Base-by-base conservation (phyloP, 2,888 invertebrate species). In the Epirrhoe tristata region DNA sequence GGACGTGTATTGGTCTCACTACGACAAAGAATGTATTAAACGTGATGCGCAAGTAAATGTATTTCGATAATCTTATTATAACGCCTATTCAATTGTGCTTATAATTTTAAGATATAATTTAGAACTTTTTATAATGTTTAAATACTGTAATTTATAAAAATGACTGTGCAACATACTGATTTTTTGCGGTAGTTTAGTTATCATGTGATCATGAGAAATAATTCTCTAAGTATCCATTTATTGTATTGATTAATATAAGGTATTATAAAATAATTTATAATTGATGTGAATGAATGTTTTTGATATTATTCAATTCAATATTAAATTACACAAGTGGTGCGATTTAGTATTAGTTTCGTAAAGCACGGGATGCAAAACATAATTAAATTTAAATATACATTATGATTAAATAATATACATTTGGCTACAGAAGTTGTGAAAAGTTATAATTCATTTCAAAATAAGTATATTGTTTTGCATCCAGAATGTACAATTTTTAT, bases 1-100 rank as follows among this genome's bases (percentile, higher is more conserved):
- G 32, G 14, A 62, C 70, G 69, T 68, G 70, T 88, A 88, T 90
- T 92, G 93, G 93, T 93, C 93, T 93, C 93, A 93, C 74, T 83
- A 88, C 89, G 89, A 90, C 91, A 91, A 92, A 92, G 91, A 91
- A 81, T 80, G 80, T 86, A 86, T 73, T 71, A 71, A 69, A 66
- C 52, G 56, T 70, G 50, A 68, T 65, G 61, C 43, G 53, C 3
- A 24, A 3, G 24, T 65, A 62, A 51, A 67, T 61, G 58, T 69
- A 66, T 66, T 63, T 54, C 55, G 64, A 66, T 66, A 67, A 68
- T 69, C n/a, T 48, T 67, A 54, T 70, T 61, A 61, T 69, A 69
- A 62, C 14, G 69, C 68, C 72, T 72, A 71, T 51, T 65, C 68
- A 69, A 64, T 65, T 56, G 68, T 72, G 67, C 69, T 72, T 72